phyloP scores from a whole-genome alignment of 2,113 vertebrate genomes.

The Rafetus swinhoei region DNA sequence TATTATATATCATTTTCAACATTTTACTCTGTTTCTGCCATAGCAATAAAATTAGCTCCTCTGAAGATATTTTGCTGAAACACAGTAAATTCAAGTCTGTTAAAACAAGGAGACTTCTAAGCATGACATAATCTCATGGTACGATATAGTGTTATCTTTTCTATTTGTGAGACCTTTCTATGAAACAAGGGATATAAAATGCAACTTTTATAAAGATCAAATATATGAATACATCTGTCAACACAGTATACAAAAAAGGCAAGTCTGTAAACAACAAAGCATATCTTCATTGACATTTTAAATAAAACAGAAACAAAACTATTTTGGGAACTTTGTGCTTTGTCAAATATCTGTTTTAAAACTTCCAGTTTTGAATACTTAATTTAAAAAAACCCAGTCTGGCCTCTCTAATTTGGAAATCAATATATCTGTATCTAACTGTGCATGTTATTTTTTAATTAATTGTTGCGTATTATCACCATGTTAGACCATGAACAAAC shows the following conservation, averaged over 20 bases:
- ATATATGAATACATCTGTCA: neutral
- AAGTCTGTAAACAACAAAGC: neutral
- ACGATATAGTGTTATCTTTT: slow-evolving; percentile 38
- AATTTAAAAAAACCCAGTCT: slow-evolving; percentile 60
- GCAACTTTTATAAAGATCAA: slow-evolving; percentile 20
- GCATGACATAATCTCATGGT: slow-evolving; percentile 61
- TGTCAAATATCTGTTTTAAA: slow-evolving; percentile 29
- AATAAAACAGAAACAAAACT: slow-evolving; percentile 52
- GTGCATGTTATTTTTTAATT: neutral
- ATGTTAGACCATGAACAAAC: neutral
- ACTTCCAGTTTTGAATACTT: slow-evolving; percentile 41
- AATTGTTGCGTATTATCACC: neutral
- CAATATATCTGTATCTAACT: neutral
- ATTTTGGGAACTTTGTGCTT: slow-evolving; percentile 43
- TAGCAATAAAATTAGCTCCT: slow-evolving; percentile 37
- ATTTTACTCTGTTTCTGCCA: neutral
- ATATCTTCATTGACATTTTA: slow-evolving; percentile 29
- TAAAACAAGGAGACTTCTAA: slow-evolving; percentile 20
- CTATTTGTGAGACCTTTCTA: slow-evolving; percentile 12
- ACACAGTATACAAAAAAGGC: neutral
- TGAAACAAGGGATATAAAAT: slow-evolving; percentile 47
- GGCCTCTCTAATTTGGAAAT: slow-evolving; percentile 45
- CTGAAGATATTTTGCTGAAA: slow-evolving; percentile 53
- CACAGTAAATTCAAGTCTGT: slow-evolving; percentile 26
- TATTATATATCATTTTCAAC: neutral